Percentiles rank a stretch among this genome's conserved stretches.
phyloP scores from a whole-genome alignment of 2,888 invertebrate species.

The Agrotis ipsilon region DNA sequence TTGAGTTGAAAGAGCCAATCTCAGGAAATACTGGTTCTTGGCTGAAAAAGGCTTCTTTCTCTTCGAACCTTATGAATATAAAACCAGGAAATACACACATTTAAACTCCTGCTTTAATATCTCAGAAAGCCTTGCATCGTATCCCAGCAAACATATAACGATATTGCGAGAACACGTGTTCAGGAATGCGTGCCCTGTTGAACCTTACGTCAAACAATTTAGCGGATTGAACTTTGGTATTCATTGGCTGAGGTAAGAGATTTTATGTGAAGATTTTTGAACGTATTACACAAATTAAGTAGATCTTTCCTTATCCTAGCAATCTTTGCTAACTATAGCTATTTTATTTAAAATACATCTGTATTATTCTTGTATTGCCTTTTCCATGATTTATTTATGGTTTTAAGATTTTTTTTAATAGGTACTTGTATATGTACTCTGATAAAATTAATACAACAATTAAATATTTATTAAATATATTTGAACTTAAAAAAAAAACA shows the following conservation, averaged over 20 bases:
- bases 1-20: too few relatives aligned
- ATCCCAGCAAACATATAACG: slow-evolving; percentile 24
- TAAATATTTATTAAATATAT: too few relatives aligned
- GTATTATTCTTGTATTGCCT: neutral
- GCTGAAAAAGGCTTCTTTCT: neutral
- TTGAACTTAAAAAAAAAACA: too few relatives aligned
- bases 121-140: slow-evolving; percentile 36
- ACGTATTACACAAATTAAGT: neutral
- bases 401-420: too few relatives aligned
- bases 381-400: too few relatives aligned
- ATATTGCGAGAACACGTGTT: slow-evolving; percentile 29
- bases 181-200: slow-evolving; percentile 10
- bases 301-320: neutral
- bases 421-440: too few relatives aligned
- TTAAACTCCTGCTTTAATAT: slow-evolving; percentile 41
- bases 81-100: slow-evolving; percentile 4
- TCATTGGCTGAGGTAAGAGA: slow-evolving; percentile 24
- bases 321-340: neutral
- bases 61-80: slow-evolving; percentile 25
- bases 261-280: slow-evolving; percentile 3
- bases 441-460: too few relatives aligned
- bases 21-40: too few relatives aligned
- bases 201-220: slow-evolving; percentile 30
- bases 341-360: neutral
- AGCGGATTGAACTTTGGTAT: slow-evolving; percentile 26